Base-by-base conservation (phyloP, 2,888 invertebrate species). In the Sipha maydis region DNA sequence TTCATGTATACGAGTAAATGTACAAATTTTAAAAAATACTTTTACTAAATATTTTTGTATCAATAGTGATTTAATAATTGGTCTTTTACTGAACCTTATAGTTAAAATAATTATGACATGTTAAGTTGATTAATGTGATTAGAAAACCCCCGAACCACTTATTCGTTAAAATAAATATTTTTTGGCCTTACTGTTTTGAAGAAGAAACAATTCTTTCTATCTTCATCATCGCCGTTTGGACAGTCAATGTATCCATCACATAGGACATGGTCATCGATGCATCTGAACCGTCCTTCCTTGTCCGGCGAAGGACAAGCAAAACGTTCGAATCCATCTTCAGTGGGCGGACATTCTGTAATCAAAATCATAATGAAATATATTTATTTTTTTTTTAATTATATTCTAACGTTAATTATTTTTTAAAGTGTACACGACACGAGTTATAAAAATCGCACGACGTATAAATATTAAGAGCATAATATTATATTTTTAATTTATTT, bases 211-310 rank as follows among this genome's bases (percentile, higher is more conserved):
- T 96, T 95, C 92, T 96, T 96, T 91, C 97, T 94, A 92, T 98
- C 97, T 92, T 98, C 98, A 92, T 98, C 98, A 92, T 98, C 97
- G 90, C 96, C 97, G 91, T 95, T 95, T 90, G 98, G 97, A 93
- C 98, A 98, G 94, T 98, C 97, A 92, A 97, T 95, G 93, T 97
- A 98, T 90, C 97, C 98, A 92, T 98, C 97, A 93, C 98, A 98
- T 89, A 98, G 94, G 91, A 97, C 97, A 93, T 97, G 97, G 93
- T 97, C 98, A 93, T 98, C 97, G 93, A 98, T 97, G 93, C 98
- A 98, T 91, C 97, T 95, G 93, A 97, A 98, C 91, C 98, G 95
- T 90, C 97, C 97, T 93, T 97, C 96, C 90, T 95, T 93, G 93
- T 98, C 98, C 38, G 97, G 96, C 90, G 96, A 96, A 80, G 98